Percentiles rank a stretch among this genome's conserved stretches.
These are phyloP conservation scores for Grammomys surdaster DNA, from an alignment of 2,113 vertebrate species.

Conservation along the genomic window DNA sequence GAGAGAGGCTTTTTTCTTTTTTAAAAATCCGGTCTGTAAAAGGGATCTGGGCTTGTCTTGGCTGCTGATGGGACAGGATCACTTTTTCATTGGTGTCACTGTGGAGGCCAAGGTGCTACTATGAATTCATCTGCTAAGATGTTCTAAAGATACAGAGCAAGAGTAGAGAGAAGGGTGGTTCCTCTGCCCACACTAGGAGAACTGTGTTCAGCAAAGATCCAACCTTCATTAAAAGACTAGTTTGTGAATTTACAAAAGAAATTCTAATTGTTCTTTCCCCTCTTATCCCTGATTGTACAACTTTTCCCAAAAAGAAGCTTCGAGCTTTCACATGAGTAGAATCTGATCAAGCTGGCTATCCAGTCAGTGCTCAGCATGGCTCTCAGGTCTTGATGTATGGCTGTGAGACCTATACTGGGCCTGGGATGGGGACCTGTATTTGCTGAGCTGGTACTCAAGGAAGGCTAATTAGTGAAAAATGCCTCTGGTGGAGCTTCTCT, in stretches of 20 bases:
- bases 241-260: not conserved
- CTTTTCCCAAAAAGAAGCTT: not conserved
- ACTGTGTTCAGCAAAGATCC: not conserved
- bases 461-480: not conserved
- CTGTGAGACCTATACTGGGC: not conserved
- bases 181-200: not conserved
- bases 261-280: not conserved
- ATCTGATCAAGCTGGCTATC: not conserved
- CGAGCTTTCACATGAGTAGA: not conserved
- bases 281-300: not conserved
- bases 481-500: not conserved
- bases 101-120: not conserved
- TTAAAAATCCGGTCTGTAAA: no score
- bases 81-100: not conserved
- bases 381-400: not conserved
- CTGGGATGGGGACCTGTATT: not conserved
- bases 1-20: not conserved
- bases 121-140: not conserved
- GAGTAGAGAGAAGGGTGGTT: not conserved
- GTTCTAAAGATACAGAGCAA: not conserved
- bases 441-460: not conserved
- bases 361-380: accelerated
- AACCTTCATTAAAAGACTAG: not conserved
- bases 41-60: not conserved
- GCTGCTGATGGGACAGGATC: not conserved